Conservation (phyloP, 2,888 invertebrate species). For the Aleiodes leptofemur region DNA sequence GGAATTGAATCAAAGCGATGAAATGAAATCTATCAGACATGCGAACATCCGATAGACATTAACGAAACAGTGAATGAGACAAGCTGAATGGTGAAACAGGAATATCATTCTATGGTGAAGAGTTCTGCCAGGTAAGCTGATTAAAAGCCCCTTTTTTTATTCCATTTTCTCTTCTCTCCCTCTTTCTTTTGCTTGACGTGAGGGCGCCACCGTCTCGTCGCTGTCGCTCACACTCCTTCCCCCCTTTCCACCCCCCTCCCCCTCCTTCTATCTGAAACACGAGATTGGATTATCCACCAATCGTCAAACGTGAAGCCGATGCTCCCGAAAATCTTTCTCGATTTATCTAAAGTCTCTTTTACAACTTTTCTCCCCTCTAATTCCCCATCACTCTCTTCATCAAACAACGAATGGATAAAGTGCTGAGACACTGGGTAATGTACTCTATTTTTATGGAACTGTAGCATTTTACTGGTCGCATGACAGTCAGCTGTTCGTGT, state of each 20-base stretch:
- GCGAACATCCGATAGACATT: conserved; percentile 24
- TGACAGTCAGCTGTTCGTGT: conserved; percentile 35
- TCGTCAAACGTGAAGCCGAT: conserved; percentile 49
- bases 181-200: conserved; percentile 1
- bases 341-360: conserved; percentile 14
- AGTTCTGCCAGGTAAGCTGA: conserved; percentile 44
- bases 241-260: conserved; percentile 34
- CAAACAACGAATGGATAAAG: background rate
- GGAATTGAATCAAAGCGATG: background rate
- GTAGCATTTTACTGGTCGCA: conserved; percentile 22
- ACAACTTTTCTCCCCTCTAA: background rate
- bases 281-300: conserved; percentile 56
- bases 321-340: conserved; percentile 38
- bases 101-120: conserved; percentile 33
- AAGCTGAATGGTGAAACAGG: conserved; percentile 13
- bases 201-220: conserved; percentile 42
- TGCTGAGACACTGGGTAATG: conserved; percentile 23
- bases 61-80: conserved; percentile 30
- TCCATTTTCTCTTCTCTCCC: background rate
- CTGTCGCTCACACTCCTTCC: conserved; percentile 45
- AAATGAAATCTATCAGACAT: conserved; percentile 27
- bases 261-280: conserved; percentile 46
- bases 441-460: conserved; percentile 5
- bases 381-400: background rate
- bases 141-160: conserved; percentile 43